Base-by-base conservation (phyloP, 2,888 invertebrate genomes). In the Diarsia rubi region DNA sequence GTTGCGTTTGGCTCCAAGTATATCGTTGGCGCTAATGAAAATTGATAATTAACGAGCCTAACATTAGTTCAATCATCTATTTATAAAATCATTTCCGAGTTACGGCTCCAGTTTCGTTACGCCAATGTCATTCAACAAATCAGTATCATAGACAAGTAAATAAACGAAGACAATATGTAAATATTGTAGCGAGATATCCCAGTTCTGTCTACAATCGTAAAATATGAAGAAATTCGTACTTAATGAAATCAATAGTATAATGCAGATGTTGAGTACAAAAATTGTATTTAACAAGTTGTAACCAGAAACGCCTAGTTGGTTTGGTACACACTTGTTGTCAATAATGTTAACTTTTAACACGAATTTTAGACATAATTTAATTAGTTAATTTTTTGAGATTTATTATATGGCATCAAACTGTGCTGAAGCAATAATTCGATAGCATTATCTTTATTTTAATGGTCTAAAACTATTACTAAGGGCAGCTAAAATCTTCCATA, bases 161-260 rank as follows among this genome's bases (percentile, higher is more conserved):
- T 65, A 67, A 72, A 69, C 69, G 24, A 70, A 69, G n/a, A 42
- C 62, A 62, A 71, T 73, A 72, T 67, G 75, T 73, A 78, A 78
- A 66, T 80, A 84, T 69, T 60, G 52, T 78, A 64, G 70, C 54
- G 63, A 64, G 21, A 67, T 69, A 63, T 68, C 74, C 71, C 77
- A 73, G 62, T 73, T 71, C 71, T 82, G 70, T 80, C 60, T 69
- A 75, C 70, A 76, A 72, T 66, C 69, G 62, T 67, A 63, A 70
- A 78, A 77, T 75, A 69, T 71, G 44, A 57, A 73, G 64, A 75
- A 79, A 80, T 86, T 79, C 72, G 87, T 86, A 85, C 86, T 86
- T 86, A 86, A 86, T 78, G 69, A 85, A 81, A 75, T 78, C 73
- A 74, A 82, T 79, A 73, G 77, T 79, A 24, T 74, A 86, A 77